Base-by-base conservation (phyloP, 2,888 invertebrate species). In the Pristionchus mayeri region DNA sequence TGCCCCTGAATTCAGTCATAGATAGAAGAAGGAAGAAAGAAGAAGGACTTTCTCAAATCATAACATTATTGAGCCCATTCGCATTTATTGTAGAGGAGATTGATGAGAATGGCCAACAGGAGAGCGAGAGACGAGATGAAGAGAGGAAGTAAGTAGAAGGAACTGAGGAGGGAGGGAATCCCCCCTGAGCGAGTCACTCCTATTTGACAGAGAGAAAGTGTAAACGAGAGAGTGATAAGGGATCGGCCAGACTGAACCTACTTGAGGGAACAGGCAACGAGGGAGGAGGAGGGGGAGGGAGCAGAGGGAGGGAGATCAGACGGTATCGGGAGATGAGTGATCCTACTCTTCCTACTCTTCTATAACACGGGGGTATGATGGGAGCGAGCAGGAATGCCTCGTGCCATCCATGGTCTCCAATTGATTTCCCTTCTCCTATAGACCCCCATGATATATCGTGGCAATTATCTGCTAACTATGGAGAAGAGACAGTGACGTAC, bases 201-300 rank as follows among this genome's bases (percentile, higher is more conserved):
- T 63, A 63, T 63, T 63, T 63, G 63, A 27, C 63, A 63, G 27
- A 54, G 54, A 54, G 54, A 54, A 24, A 30, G 63, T 63, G 63
- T 63, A 63, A 63, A 63, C 63, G 63, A 30, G 63, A 63, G 54
- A 63, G 63, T 63, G 63, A 63, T 63, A 63, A 63, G 63, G 63
- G 27, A 63, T 63, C 34, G 63, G 63, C 63, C 63, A 27, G 30
- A 63, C 63, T 30, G 63, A 63, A 63, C 63, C 63, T 27, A 63
- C 63, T 63, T 34, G 54, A 54, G 63, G 63, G 18, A 75, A 67
- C 67, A 7, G n/a, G n/a, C n/a, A n/a, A n/a, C n/a, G n/a, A n/a
- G n/a, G n/a, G n/a, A n/a, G n/a, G 63, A n/a, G 24, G 40, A 40
- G 44, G 75, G 24, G 48, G 27, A n/a, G n/a, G 75, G 52, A 34